phyloP scores from a whole-genome alignment of 2,113 vertebrate genomes.

The Mobula hypostoma region DNA sequence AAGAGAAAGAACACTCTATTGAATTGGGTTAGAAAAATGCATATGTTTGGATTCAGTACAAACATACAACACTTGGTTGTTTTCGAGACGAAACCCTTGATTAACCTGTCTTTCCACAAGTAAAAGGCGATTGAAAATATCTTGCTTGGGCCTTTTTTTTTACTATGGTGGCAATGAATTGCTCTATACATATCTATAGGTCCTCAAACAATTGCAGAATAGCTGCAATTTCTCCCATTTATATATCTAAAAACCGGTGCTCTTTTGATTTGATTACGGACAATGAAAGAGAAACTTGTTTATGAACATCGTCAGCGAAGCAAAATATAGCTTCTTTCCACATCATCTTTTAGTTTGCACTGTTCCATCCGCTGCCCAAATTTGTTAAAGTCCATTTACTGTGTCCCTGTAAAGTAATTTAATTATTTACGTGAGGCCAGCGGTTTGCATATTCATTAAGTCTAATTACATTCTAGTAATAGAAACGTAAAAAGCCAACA shows the following conservation, averaged over 20 bases:
- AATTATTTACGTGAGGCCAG: slow-evolving; percentile 24
- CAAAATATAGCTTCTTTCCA: not conserved
- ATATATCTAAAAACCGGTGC: not conserved
- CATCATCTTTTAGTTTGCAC: slow-evolving; percentile 13
- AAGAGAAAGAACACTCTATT: slow-evolving; percentile 79
- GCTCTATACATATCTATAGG: slow-evolving; percentile 35
- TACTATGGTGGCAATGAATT: slow-evolving; percentile 40
- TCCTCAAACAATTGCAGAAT: slow-evolving; percentile 3
- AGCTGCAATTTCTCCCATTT: not conserved
- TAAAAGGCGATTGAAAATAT: slow-evolving; percentile 71
- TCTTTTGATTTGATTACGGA: not conserved
- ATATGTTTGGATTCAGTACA: slow-evolving; percentile 79
- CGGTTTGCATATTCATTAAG: slow-evolving; percentile 61
- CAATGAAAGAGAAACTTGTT: not conserved
- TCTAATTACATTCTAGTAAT: slow-evolving; percentile 65
- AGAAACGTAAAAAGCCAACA: slow-evolving; percentile 61
- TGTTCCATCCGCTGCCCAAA: not conserved
- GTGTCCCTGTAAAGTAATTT: slow-evolving; percentile 14
- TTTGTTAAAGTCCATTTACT: slow-evolving; percentile 29
- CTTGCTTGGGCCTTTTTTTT: slow-evolving; percentile 68
- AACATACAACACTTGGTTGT: slow-evolving; percentile 81
- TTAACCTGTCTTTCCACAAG: slow-evolving; percentile 75
- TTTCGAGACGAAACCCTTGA: slow-evolving; percentile 71
- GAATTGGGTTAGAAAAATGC: slow-evolving; percentile 80
- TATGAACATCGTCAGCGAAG: slow-evolving; percentile 7